Evolutionary conservation across 2,113 vertebrate species (phyloP).

Genomic region (Raja brachyura): DNA sequence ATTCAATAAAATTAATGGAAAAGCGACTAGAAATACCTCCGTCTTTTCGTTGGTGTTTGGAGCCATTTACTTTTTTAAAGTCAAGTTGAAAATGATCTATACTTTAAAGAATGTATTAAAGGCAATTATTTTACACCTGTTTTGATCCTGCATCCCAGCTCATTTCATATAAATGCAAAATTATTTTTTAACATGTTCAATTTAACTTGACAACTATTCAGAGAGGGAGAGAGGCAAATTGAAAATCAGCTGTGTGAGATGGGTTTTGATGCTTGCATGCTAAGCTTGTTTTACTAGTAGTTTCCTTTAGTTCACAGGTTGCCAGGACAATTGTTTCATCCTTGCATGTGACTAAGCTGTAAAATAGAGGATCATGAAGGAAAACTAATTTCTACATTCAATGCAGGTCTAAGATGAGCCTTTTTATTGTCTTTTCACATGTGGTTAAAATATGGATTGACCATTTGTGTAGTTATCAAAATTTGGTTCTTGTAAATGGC

Average conservation of each 20-base stretch:
- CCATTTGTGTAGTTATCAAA: neutral
- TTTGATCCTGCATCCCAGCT: neutral
- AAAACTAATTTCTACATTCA: conserved; percentile 7
- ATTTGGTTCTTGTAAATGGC: conserved; percentile 4
- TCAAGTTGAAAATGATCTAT: conserved; percentile 11
- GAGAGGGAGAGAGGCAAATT: neutral
- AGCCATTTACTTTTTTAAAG: neutral
- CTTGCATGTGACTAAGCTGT: neutral
- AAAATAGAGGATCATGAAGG: neutral
- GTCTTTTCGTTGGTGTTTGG: conserved; percentile 15
- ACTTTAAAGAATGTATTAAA: conserved; percentile 14
- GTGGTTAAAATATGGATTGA: neutral
- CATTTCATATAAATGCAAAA: neutral
- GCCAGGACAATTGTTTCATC: neutral
- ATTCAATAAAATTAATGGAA: conserved; percentile 6
- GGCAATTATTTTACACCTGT: conserved; percentile 10
- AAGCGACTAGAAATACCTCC: neutral
- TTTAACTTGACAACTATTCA: neutral
- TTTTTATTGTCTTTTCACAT: neutral
- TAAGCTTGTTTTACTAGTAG: neutral
- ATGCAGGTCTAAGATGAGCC: conserved; percentile 19
- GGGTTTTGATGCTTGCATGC: neutral
- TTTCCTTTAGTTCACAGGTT: neutral
- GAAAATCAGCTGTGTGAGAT: neutral
- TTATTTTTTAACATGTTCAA: neutral